These are phyloP conservation scores for Pomatorhinus ruficollis DNA, from an alignment of 2,113 vertebrate species.

Conservation along the genomic window DNA sequence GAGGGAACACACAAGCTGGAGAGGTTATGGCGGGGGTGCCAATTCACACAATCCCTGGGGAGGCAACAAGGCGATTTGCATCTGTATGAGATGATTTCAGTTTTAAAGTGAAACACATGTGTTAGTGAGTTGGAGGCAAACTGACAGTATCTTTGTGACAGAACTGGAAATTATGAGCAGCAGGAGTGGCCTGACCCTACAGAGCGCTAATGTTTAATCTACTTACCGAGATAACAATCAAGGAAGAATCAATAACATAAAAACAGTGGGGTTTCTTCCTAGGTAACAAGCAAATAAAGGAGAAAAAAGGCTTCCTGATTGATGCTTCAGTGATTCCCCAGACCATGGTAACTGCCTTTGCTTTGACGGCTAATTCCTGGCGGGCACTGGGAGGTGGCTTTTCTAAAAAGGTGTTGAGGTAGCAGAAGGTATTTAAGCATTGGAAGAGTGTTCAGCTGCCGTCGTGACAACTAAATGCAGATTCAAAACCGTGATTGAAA, in stretches of 20 bases:
- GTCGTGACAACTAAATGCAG: neutral
- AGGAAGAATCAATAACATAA: neutral
- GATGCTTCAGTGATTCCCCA: neutral
- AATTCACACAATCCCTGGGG: neutral
- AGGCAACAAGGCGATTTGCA: neutral
- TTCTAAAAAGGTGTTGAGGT: neutral
- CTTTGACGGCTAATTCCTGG: neutral
- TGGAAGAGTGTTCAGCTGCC: neutral
- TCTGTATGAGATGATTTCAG: neutral
- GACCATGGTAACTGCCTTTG: neutral
- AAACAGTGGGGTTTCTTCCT: neutral
- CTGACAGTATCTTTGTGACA: neutral
- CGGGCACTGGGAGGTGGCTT: neutral
- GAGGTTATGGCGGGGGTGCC: neutral
- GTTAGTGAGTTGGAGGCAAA: neutral
- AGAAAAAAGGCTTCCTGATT: neutral
- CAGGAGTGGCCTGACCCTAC: neutral
- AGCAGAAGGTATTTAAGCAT: neutral
- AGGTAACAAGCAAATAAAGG: neutral
- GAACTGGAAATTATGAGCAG: neutral
- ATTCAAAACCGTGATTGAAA: neutral
- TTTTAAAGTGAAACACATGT: conserved; percentile 4
- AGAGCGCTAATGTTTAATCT: neutral
- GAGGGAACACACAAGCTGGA: neutral
- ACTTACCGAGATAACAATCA: neutral